A percentile compares a stretch with the other conserved stretches of the same genome.
These are phyloP conservation scores for Lepus europaeus DNA, from an alignment of 2,113 vertebrate genomes.

Conservation along the genomic window DNA sequence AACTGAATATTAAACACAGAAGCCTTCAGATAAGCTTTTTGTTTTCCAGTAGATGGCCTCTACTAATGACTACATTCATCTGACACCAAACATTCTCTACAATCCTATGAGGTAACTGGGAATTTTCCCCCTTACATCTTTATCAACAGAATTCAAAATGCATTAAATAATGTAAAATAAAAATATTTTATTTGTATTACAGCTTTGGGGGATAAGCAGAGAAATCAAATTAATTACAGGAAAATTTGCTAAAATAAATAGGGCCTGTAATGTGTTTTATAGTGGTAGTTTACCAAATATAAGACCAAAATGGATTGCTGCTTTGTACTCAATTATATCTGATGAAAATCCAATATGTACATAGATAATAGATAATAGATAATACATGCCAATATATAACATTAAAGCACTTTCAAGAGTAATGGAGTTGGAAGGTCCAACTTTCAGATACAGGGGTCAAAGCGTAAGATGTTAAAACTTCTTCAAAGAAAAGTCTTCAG, in stretches of 20 bases:
- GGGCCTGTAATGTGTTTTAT: not conserved
- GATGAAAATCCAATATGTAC: slow-evolving; percentile 11
- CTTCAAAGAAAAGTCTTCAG: slow-evolving; percentile 28
- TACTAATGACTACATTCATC: slow-evolving; percentile 17
- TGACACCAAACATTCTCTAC: not conserved
- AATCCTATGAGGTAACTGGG: not conserved
- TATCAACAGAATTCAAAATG: slow-evolving; percentile 46
- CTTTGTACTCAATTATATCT: slow-evolving; percentile 19
- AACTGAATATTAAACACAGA: not conserved
- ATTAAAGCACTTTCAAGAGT: slow-evolving; percentile 41
- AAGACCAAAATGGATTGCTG: slow-evolving; percentile 50
- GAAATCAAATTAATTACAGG: not conserved
- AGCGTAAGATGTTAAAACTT: not conserved
- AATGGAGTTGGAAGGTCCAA: slow-evolving; percentile 39
- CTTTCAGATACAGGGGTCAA: slow-evolving; percentile 1
- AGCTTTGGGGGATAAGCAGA: not conserved
- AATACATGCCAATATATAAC: slow-evolving; percentile 8
- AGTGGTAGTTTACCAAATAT: slow-evolving; percentile 36
- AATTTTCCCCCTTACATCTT: not conserved
- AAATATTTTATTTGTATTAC: slow-evolving; percentile 28
- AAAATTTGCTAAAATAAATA: slow-evolving; percentile 63
- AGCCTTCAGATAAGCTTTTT: not conserved
- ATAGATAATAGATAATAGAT: slow-evolving; percentile 24
- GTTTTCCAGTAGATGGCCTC: not conserved
- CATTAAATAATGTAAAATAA: slow-evolving; percentile 34